These are phyloP conservation scores for Charanyca ferruginea DNA, from an alignment of 2,888 invertebrate genomes.

Conservation along the genomic window DNA sequence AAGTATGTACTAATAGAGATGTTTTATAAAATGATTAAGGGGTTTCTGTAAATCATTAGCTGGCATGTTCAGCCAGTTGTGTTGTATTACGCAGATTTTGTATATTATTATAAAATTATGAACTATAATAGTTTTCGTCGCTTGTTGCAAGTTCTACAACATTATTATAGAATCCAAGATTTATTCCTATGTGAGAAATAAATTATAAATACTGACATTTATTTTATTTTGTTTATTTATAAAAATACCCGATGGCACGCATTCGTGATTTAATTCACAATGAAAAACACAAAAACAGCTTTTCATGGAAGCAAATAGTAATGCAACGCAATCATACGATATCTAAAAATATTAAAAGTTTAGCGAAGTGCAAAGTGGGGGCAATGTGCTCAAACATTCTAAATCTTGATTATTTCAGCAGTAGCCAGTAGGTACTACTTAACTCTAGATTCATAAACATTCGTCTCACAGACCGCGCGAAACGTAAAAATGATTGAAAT, in stretches of 20 bases:
- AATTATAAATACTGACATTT: conserved; percentile 47
- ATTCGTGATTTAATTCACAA: too few relatives aligned
- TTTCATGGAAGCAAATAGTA: too few relatives aligned
- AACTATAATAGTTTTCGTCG: conserved; percentile 46
- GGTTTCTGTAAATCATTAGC: conserved; percentile 21
- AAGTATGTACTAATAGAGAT: conserved; percentile 20
- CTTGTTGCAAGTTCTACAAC: conserved; percentile 51
- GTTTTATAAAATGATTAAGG: conserved; percentile 35
- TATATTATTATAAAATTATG: conserved; percentile 44
- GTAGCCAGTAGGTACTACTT: too few relatives aligned
- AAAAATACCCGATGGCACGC: too few relatives aligned
- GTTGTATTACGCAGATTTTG: conserved; percentile 20
- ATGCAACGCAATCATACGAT: neutral
- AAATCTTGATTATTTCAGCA: too few relatives aligned
- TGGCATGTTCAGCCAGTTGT: conserved; percentile 25
- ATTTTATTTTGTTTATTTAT: conserved; percentile 5
- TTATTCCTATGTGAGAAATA: conserved; percentile 52
- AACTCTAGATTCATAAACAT: too few relatives aligned
- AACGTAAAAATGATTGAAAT: too few relatives aligned
- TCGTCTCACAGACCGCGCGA: too few relatives aligned
- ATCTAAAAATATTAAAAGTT: neutral
- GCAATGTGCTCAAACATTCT: too few relatives aligned
- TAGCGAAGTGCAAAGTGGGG: too few relatives aligned
- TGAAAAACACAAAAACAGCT: too few relatives aligned
- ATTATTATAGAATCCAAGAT: conserved; percentile 39